Evolutionary conservation across 1,140 invertebrate genomes (phyloP), one percentile per base, ranked within the genome.

Genomic region (Rhopalosiphum maidis): DNA sequence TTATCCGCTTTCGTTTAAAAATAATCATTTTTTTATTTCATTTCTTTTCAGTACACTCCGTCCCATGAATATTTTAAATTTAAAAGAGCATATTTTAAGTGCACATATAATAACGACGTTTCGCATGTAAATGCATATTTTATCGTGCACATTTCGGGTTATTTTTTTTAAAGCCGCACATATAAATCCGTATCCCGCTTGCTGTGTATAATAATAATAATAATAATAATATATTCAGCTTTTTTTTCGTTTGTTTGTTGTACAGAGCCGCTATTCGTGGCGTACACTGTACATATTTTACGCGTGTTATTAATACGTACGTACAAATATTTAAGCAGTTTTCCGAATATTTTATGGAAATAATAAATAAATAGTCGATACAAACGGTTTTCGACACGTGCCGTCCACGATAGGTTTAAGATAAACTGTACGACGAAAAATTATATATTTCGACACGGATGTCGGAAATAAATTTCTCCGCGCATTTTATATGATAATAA

Each of bases 1-100:
- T 90, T 90, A 90, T 90, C 89, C 89, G 89, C 89, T 60, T 90
- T 90, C 54, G 89, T 90, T 90, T 90, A 90, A 90, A 90, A 90
- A 90, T 90, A 90, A 90, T 90, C 89, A 60, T 60, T 55, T 55
- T 90, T 54, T 54, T 89, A 48, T 90, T 90, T 90, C 46, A 43
- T 41, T 60, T 60, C 23, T 89, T 51, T 48, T 89, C 54, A 89
- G 48, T 89, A 55, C 35, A 60, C 54, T 41, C 37, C 89, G 30
- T 37, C 89, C 89, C 60, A 90, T 90, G 89, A 90, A 90, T 90
- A 90, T 90, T 90, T 90, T 90, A 90, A 90, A 90, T 90, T 90
- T 90, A 90, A 90, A 90, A 90, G 89, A 90, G 89, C 89, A 60
- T 60, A 60, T 60, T 60, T 90, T 90, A 90, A 60, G 54, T 90